Conservation (phyloP, 2,888 invertebrate species). For the Exephanes ischioxanthus region DNA sequence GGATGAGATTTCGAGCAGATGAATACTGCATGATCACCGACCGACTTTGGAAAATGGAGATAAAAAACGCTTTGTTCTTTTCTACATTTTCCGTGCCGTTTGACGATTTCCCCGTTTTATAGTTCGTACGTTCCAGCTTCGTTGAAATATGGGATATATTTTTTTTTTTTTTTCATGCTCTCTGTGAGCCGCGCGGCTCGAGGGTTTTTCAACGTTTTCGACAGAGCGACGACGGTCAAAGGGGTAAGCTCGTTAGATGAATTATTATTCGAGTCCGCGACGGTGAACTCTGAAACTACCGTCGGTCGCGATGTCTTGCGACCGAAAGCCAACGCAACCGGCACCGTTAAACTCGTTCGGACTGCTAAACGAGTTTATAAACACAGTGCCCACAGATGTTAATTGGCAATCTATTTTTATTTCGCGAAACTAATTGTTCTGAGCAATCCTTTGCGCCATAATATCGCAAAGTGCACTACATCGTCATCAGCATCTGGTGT, state of each 20-base stretch:
- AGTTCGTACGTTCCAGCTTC: not conserved
- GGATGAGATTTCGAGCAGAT: conserved; percentile 34
- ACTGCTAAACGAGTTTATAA: conserved; percentile 21
- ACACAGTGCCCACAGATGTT: not conserved
- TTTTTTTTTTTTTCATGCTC: not conserved
- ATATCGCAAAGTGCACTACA: not conserved
- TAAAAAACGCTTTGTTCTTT: conserved; percentile 14
- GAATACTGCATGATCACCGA: conserved; percentile 40
- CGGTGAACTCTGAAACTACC: conserved; percentile 7
- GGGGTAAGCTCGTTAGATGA: conserved; percentile 42
- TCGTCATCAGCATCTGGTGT: no score
- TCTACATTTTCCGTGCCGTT: conserved; percentile 9
- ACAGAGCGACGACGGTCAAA: conserved; percentile 34
- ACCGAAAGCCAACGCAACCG: not conserved
- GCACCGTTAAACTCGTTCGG: conserved; percentile 12
- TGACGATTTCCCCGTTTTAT: not conserved
- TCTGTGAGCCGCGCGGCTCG: conserved; percentile 12
- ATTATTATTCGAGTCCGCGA: conserved; percentile 31
- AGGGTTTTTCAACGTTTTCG: conserved; percentile 38
- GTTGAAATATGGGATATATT: conserved; percentile 6
- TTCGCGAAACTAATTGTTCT: not conserved
- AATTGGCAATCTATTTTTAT: not conserved
- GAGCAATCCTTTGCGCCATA: not conserved
- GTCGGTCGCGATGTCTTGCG: conserved; percentile 20
- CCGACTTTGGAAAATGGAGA: conserved; percentile 17